Percentiles rank a stretch among this genome's conserved stretches.
Conservation (phyloP, 1,140 invertebrate species). For the Lordiphosa stackelbergi region DNA sequence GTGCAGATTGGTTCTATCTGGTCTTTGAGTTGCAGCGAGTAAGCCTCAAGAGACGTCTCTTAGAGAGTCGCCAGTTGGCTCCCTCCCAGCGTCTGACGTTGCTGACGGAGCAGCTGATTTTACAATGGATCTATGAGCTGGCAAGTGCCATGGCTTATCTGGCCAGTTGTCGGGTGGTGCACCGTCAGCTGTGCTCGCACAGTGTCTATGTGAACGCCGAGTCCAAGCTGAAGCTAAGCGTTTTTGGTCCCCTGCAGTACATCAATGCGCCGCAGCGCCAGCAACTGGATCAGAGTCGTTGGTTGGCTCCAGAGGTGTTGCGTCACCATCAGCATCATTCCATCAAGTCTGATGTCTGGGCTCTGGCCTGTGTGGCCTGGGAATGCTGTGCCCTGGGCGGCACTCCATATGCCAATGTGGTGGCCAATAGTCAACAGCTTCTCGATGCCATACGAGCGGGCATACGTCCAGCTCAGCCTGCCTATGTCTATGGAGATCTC, state of each 20-base stretch:
- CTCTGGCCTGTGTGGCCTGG: constrained; percentile 89
- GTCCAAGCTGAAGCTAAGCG: constrained; percentile 59
- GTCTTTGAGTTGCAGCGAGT: constrained; percentile 83
- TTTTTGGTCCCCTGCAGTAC: constrained; percentile 63
- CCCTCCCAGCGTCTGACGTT: constrained; percentile 79
- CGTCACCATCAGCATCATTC: constrained; percentile 82
- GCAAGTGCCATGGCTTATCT: constrained; percentile 84
- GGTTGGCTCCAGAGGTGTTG: constrained; percentile 87
- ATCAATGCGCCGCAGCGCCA: constrained; percentile 65
- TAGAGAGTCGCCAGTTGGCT: constrained; percentile 54
- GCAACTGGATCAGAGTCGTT: constrained; percentile 84
- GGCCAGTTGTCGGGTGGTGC: constrained; percentile 81
- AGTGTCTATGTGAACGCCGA: constrained; percentile 81
- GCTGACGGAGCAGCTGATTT: constrained; percentile 75
- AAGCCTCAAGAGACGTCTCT: constrained; percentile 81
- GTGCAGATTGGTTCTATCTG: constrained; percentile 83
- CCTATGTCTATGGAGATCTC: constrained; percentile 85
- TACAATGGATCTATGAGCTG: constrained; percentile 78
- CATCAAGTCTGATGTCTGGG: constrained; percentile 88
- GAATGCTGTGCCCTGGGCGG: constrained; percentile 89
- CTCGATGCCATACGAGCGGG: constrained; percentile 83
- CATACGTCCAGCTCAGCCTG: constrained; percentile 84
- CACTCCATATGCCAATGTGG: constrained; percentile 85
- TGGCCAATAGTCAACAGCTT: constrained; percentile 81
- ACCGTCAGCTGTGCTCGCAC: constrained; percentile 84